Evolutionary conservation across 2,888 invertebrate genomes (phyloP), one percentile per base, ranked within the genome.

Genomic region (Chymomyza caudatula): DNA sequence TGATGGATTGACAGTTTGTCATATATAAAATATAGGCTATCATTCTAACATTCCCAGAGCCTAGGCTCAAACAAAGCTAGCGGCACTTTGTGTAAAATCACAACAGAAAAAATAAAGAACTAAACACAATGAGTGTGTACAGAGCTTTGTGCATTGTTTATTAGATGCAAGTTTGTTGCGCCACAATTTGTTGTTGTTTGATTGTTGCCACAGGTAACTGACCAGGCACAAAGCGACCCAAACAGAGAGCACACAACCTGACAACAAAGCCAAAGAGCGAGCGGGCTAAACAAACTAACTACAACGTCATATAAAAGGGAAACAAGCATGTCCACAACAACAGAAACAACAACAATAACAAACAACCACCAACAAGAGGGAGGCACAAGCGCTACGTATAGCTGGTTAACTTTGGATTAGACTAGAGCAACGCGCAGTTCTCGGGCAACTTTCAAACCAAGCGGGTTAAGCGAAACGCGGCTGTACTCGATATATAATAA

Each of bases 171-270:
- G 64, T 60, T 74, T 60, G 71, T 76, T 73, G 76, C 73, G 76
- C 77, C 74, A 74, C 67, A 80, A 71, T 74, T 78, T n/a, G n/a
- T 63, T 60, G 63, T 65, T 62, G 64, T 72, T 71, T 77, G 74
- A 73, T 78, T 84, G 89, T 89, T 89, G 89, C 88, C 81, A 86
- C 78, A 88, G 89, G 90, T 87, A 89, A 89, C 89, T 88, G 84
- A 85, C 88, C 87, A 88, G 87, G 70, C 76, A 80, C 78, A 78
- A 88, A 84, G 72, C 81, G 72, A 69, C 86, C 86, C 77, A 88
- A 88, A 89, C 87, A 88, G 88, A 89, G 88, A 85, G 84, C 44
- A 60, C 68, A 60, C 63, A 20, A 54, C 2, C 22, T 8, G 15
- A 49, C 23, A 53, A 60, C 57, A 61, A 57, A 62, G 65, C 42